Base-by-base conservation (phyloP, 2,888 invertebrate species). In the Phyto melanocephala region DNA sequence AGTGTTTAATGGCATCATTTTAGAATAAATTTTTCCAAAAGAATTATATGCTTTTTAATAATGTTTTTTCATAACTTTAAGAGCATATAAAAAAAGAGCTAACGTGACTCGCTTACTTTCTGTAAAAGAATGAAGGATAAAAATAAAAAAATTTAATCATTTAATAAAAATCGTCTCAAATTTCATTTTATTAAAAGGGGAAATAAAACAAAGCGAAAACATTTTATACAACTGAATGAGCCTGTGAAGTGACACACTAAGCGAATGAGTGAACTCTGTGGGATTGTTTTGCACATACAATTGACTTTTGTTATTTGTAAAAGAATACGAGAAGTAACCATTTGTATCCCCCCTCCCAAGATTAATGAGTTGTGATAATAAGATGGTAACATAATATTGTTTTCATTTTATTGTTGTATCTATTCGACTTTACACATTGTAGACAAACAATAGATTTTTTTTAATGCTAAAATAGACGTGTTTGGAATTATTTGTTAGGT, bases 291-390 rank as follows among this genome's bases (percentile, higher is more conserved):
- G n/a, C 17, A 20, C 17, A 20, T 8, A 62, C 40, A 40, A 45
- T 71, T 56, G 71, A 47, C 10, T 56, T 47, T 33, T 17, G 1
- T 60, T 63, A 45, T 50, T 47, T 40, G 35, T 2, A 35, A 33
- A 13, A 15, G 22, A 22, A n/a, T 24, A 42, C 11, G 37, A 24
- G 17, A 42, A 24, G 33, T 33, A 45, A 28, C 28, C 17, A 8
- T 8, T 45, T 15, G 15, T 17, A 15, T 47, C 11, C 47, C 11
- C 22, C 54, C n/a, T n/a, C 42, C 10, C 4, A 45, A 81, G 81
- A 81, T 81, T 71, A 77, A 81, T 81, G 67, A 72, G 67, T 33
- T 72, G 67, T 68, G 76, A 81, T 77, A 81, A 81, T 17, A 62
- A 67, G 62, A 58, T 81, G 81, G 81, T 76, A 76, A 68, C 81